Evolutionary conservation across 2,797 vertebrate species (phyloP), one percentile per base, ranked within the genome.

Genomic region (Melanotaenia nigrans): DNA sequence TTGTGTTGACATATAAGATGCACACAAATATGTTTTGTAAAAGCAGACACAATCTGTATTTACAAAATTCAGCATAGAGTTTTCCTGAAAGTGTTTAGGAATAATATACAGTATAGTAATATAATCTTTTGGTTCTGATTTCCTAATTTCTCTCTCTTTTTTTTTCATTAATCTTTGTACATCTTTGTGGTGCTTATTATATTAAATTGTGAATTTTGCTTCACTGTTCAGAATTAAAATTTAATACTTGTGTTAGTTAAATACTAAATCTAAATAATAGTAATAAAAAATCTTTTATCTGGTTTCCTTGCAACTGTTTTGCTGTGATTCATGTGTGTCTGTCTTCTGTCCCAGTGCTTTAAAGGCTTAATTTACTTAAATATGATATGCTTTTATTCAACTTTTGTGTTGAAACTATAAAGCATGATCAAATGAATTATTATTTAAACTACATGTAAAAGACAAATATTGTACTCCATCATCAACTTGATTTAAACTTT

Each of bases 281-380:
- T 1, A 85, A 88, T 80, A 81, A 47, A 85, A 18, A 4, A 16
- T 63, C 2, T 57, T 7, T 25, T 57, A 45, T 55, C 18, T 4
- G 16, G 28, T 65, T 61, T 67, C 25, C 42, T 65, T 81, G 20
- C 33, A 65, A 56, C 16, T 30, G 9, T 35, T 71, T 16, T n/a
- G 13, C 24, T 74, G 65, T 58, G 2, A 12, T 66, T 68, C 65
- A 5, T 69, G 0, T 75, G 11, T 73, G 42, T 61, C 5, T 3
- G 24, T 76, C 16, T 65, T 25, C 16, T 36, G 12, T 30, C 73
- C 9, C 0, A 35, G 1, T 55, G 13, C 70, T 66, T 59, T 38
- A 35, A 22, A 42, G 40, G 14, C 16, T 18, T 9, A 10, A 20
- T 28, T 54, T 18, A 20, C 9, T 11, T 62, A 30, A 25, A 18